Evolutionary conservation across 2,797 vertebrate species (phyloP).

Genomic region (Sardinella longiceps): DNA sequence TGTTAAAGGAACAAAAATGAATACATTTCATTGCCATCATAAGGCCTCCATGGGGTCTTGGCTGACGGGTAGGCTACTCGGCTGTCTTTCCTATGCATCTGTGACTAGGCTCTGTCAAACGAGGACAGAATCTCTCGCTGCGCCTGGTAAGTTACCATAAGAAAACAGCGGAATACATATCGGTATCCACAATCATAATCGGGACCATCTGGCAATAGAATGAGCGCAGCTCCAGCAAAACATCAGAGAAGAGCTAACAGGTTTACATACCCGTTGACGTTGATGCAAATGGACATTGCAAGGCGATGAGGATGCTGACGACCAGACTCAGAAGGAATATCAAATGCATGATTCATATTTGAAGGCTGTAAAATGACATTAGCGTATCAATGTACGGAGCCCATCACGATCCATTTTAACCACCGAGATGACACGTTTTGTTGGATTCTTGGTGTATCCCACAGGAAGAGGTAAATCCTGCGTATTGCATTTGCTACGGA

Average conservation of each 20-base stretch:
- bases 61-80: not conserved
- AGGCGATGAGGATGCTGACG: constrained; percentile 56
- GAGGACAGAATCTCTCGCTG: constrained; percentile 15
- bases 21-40: not conserved
- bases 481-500: constrained; percentile 44
- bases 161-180: not conserved
- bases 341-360: constrained; percentile 70
- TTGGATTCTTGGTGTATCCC: constrained; percentile 43
- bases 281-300: constrained; percentile 55
- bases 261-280: constrained; percentile 72
- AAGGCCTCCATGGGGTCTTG: not conserved
- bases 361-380: constrained; percentile 54
- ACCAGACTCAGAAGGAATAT: constrained; percentile 61
- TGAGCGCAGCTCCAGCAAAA: not conserved
- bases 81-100: constrained; percentile 9
- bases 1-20: not conserved
- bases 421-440: constrained; percentile 34
- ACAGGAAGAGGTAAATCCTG: constrained; percentile 45
- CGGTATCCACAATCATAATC: not conserved
- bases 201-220: not conserved
- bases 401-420: constrained; percentile 51
- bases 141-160: constrained; percentile 4
- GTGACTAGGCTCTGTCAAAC: not conserved
- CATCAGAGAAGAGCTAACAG: constrained; percentile 16
- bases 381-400: constrained; percentile 53